Evolutionary conservation across 2,888 invertebrate genomes (phyloP), one percentile per base, ranked within the genome.

Genomic region (Ceraclea dissimilis): DNA sequence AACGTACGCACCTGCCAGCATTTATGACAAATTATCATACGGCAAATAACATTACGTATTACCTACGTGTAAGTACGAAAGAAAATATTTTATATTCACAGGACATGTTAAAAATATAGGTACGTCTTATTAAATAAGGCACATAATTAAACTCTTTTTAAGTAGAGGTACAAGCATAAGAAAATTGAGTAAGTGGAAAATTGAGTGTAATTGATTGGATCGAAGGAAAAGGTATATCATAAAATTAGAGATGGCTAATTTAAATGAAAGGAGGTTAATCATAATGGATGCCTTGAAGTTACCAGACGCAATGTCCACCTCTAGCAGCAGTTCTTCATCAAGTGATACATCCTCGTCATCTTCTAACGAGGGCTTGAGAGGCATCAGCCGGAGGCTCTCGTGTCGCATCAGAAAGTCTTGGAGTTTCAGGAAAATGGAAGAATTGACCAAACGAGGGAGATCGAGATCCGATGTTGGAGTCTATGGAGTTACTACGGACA

Each of bases 381-480:
- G 39, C 16, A 26, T 57, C 18, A 49, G 51, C n/a, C 13, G 50
- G 22, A 34, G 43, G 16, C 17, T 57, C 19, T 50, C 46, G 16
- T 53, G 53, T 52, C 52, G 50, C 22, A 50, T 57, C 6, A 49
- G 49, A 26, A 57, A 57, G 39, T 57, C 57, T 4, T 57, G 57
- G 57, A 57, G 57, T 21, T 57, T 57, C 39, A 44, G 50, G 50
- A 31, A 48, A 20, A 6, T 11, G 49, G 54, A 54, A 17, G 26
- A 54, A 22, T 17, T 49, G 18, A 44, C 49, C 5, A 52, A 56
- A 16, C 53, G 52, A 34, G 53, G 43, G 10, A 57, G 57, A 21
- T 57, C 57, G 11, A 52, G 49, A 21, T 57, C 57, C 8, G 57
- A 57, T 39, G 53, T 53, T 2, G 57, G 57, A 17, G 50, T 57